Evolutionary conservation across 2,888 invertebrate genomes (phyloP), one percentile per base, ranked within the genome.

Genomic region (Euplexia lucipara): DNA sequence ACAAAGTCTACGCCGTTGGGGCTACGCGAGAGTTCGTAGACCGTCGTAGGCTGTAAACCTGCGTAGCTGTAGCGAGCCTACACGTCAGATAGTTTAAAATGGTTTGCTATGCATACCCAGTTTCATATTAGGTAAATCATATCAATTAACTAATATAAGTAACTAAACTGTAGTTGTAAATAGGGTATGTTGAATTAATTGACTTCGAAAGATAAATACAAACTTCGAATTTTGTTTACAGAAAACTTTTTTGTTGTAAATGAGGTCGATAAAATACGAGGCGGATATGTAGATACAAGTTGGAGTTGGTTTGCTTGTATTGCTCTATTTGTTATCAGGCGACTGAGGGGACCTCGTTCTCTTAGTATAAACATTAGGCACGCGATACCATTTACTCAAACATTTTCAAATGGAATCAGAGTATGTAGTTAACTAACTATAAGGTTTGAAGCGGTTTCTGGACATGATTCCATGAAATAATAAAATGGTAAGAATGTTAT

Each of bases 211-310:
- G 42, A 68, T 53, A 72, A 62, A 68, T 76, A 64, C 39, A 34
- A 59, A 59, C 54, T 76, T 62, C n/a, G 22, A 59, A 64, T 30
- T 64, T 62, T 56, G 44, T 61, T 42, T 59, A 61, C 48, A 26
- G 56, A 62, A 68, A 67, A 51, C 54, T 49, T 59, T 76, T 75
- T 75, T 44, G 60, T 60, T 67, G 57, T 71, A 67, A 71, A 75
- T 49, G 47, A 59, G 67, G 57, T 57, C 58, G 22, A 63, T 67
- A 58, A 60, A 70, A 65, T 65, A 61, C 75, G 54, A 61, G 35
- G 20, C 22, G 39, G 26, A 61, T 69, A 73, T 66, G 48, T 66
- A 66, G 65, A 67, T 70, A 67, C 53, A 66, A 59, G 74, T 65
- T 74, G 41, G 49, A 59, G 52, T 54, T 41, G 52, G 56, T 66